Percentiles rank a stretch among this genome's conserved stretches.
These are phyloP conservation scores for Spizaetus ornatus DNA, from an alignment of 2,113 vertebrate species.

Conservation along the genomic window DNA sequence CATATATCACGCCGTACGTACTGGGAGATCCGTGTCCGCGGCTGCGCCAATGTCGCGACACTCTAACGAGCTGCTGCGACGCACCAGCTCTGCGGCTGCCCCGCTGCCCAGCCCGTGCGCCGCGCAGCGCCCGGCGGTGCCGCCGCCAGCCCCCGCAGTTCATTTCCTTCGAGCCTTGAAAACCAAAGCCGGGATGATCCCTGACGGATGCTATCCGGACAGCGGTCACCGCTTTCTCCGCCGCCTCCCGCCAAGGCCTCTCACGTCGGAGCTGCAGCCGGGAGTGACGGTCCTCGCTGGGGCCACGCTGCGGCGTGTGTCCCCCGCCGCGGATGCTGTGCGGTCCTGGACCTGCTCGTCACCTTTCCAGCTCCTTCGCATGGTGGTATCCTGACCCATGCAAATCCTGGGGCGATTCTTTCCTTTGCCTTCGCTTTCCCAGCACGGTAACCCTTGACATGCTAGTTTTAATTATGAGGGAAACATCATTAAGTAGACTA, in stretches of 20 bases:
- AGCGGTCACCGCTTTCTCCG: not conserved
- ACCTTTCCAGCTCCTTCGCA: accelerated
- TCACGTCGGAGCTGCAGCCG: accelerated
- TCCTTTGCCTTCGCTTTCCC: not conserved
- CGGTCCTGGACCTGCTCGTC: not conserved
- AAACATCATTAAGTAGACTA: accelerated
- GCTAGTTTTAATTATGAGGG: not conserved
- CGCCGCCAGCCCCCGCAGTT: accelerated
- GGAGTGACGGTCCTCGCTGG: accelerated
- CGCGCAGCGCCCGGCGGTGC: accelerated
- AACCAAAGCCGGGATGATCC: not conserved
- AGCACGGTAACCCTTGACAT: accelerated
- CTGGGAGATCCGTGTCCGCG: not conserved
- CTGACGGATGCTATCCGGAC: accelerated
- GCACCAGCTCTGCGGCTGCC: not conserved
- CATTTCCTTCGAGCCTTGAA: not conserved
- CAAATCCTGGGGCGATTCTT: not conserved
- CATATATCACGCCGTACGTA: not conserved
- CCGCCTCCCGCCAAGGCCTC: not conserved
- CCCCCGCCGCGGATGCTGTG: accelerated
- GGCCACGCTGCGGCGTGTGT: accelerated
- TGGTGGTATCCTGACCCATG: not conserved
- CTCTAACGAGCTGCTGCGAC: not conserved
- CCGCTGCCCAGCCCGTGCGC: not conserved
- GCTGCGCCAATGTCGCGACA: not conserved